Evolutionary conservation across 2,888 invertebrate genomes (phyloP).

Genomic region (Campoplex nolae): DNA sequence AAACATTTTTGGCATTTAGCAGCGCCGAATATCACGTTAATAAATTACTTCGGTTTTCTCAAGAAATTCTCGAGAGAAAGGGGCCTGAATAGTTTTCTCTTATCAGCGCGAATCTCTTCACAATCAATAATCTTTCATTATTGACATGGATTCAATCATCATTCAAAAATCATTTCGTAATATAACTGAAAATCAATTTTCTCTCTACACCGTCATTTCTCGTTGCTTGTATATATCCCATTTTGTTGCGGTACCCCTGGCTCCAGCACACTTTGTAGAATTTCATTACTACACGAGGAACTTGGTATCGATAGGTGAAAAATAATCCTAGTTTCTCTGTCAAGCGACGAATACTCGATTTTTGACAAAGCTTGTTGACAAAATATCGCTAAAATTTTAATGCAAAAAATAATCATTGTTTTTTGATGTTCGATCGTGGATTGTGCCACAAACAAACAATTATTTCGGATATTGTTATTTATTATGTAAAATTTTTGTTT

Average conservation of each 20-base stretch:
- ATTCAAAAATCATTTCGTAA: neutral
- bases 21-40: constrained; percentile 31
- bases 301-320: constrained; percentile 59
- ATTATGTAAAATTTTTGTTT: neutral
- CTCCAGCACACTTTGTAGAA: constrained; percentile 38
- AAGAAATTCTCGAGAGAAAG: neutral
- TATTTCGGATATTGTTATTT: neutral
- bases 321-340: constrained; percentile 7
- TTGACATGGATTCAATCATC: neutral
- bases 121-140: constrained; percentile 37
- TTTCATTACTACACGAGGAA: constrained; percentile 60
- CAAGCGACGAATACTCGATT: neutral
- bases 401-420: neutral
- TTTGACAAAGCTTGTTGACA: neutral
- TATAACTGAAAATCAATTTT: constrained; percentile 2
- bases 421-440: neutral
- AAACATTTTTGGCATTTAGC: constrained; percentile 40
- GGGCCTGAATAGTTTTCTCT: constrained; percentile 31
- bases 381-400: neutral
- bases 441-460: neutral
- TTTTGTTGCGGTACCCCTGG: constrained; percentile 32
- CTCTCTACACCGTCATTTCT: constrained; percentile 18
- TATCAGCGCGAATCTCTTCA: constrained; percentile 66
- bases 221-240: constrained; percentile 15
- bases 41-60: constrained; percentile 30